Conservation (phyloP, 2,888 invertebrate genomes). For the Nasonia oneida region DNA sequence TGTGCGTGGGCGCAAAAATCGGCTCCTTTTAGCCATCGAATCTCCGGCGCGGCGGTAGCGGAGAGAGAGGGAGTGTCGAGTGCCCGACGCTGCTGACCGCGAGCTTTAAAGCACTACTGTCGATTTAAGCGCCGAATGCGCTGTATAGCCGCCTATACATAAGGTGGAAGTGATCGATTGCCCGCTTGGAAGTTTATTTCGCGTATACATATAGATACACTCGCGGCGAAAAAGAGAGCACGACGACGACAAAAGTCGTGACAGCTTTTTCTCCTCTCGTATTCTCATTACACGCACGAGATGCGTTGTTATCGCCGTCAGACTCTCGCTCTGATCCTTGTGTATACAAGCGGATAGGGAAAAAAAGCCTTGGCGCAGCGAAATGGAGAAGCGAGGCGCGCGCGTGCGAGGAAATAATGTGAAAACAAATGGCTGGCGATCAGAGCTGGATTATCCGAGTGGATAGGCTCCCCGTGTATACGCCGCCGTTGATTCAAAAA, state of each 20-base stretch:
- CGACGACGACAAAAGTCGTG: background rate
- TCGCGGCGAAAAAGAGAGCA: background rate
- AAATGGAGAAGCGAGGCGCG: background rate
- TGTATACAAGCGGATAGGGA: background rate
- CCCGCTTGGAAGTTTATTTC: background rate
- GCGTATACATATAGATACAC: background rate
- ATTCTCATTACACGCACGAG: constrained; percentile 45
- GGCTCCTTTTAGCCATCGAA: constrained; percentile 5
- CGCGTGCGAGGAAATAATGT: constrained; percentile 62
- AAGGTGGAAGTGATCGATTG: constrained; percentile 13
- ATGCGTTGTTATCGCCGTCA: constrained; percentile 36
- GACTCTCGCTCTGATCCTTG: background rate
- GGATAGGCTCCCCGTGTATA: constrained; percentile 15
- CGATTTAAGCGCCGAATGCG: background rate
- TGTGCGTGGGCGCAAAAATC: constrained; percentile 56
- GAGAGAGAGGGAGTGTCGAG: background rate
- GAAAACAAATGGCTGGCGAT: constrained; percentile 66
- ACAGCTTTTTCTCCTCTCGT: constrained; percentile 14
- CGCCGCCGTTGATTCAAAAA: constrained; percentile 67
- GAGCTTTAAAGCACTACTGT: constrained; percentile 7
- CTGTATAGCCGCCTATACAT: background rate
- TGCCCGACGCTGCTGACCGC: constrained; percentile 13
- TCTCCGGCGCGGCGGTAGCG: background rate
- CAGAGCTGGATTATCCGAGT: constrained; percentile 63
- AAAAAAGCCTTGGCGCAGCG: background rate